These are phyloP conservation scores for Mythimna ferrago DNA, from an alignment of 2,888 invertebrate species.

Conservation along the genomic window DNA sequence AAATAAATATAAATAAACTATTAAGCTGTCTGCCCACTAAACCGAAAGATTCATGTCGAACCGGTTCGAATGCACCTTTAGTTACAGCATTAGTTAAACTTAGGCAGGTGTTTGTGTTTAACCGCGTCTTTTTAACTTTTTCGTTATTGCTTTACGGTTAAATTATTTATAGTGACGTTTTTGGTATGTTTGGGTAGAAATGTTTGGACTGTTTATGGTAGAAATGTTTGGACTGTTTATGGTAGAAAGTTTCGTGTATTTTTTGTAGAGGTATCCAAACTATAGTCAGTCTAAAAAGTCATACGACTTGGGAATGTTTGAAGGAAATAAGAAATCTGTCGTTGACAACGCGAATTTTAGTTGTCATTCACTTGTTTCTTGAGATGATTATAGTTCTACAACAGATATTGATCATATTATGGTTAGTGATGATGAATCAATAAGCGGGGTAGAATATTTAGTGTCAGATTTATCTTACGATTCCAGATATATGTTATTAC, in stretches of 20 bases:
- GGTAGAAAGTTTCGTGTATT: not conserved
- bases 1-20: constrained; percentile 60
- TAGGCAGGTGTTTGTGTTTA: constrained; percentile 63
- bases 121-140: constrained; percentile 53
- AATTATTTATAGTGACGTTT: constrained; percentile 35
- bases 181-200: constrained; percentile 17
- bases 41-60: constrained; percentile 58
- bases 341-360: too few relatives aligned
- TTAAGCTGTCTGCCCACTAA: constrained; percentile 54
- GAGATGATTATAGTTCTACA: too few relatives aligned
- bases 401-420: too few relatives aligned
- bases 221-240: constrained; percentile 14
- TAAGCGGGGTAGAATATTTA: too few relatives aligned
- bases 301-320: too few relatives aligned
- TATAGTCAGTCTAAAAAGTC: too few relatives aligned
- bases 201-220: constrained; percentile 7
- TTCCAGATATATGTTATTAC: too few relatives aligned
- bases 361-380: too few relatives aligned
- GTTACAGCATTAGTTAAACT: constrained; percentile 56
- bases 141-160: constrained; percentile 46
- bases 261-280: not conserved
- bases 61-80: constrained; percentile 67
- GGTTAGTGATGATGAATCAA: too few relatives aligned
- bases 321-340: too few relatives aligned
- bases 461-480: too few relatives aligned